These are phyloP conservation scores for Ceryle rudis DNA, from an alignment of 2,797 vertebrate genomes.

Conservation along the genomic window DNA sequence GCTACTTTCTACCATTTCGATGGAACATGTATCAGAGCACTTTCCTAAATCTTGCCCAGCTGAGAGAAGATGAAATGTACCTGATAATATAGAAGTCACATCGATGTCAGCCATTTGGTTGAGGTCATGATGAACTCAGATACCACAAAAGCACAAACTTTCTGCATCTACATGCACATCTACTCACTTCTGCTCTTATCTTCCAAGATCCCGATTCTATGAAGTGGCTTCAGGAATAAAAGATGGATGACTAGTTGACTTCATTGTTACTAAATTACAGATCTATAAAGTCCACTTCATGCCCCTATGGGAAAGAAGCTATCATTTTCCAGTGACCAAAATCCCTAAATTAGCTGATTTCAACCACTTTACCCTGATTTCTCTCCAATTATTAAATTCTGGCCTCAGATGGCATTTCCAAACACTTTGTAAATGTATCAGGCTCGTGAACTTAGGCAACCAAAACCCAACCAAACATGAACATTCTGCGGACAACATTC, in stretches of 20 bases:
- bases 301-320: not conserved
- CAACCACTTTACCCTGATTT: not conserved
- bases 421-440: not conserved
- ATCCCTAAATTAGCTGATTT: not conserved
- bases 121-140: not conserved
- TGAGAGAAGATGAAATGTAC: not conserved
- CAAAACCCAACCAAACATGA: not conserved
- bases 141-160: not conserved
- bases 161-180: not conserved
- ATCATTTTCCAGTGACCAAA: not conserved
- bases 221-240: not conserved
- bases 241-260: not conserved
- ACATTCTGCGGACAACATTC: not conserved
- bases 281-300: not conserved
- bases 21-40: not conserved
- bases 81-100: not conserved
- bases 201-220: not conserved
- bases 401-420: not conserved
- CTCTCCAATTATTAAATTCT: not conserved
- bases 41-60: not conserved
- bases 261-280: not conserved
- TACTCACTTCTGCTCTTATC: not conserved
- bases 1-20: not conserved
- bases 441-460: not conserved
- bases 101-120: not conserved